phyloP scores from a whole-genome alignment of 2,113 vertebrate species.

The Lophius piscatorius region DNA sequence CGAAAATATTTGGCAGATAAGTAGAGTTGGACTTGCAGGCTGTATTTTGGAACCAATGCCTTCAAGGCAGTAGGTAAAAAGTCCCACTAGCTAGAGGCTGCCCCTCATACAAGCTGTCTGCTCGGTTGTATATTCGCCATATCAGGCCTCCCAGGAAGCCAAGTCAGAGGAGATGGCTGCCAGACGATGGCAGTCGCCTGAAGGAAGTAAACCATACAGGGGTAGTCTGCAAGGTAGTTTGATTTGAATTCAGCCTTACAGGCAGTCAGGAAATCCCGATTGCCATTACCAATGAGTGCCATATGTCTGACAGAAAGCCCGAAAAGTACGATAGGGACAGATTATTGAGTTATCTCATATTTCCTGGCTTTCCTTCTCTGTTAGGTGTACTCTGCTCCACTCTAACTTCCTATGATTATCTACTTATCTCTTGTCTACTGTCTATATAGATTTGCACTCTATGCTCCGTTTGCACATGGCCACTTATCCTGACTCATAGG shows the following conservation, averaged over 20 bases:
- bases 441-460: too few relatives aligned
- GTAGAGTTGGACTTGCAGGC: constrained; percentile 20
- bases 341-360: constrained; percentile 46
- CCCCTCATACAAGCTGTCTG: constrained; percentile 23
- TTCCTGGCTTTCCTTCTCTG: constrained; percentile 24
- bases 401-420: too few relatives aligned
- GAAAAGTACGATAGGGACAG: constrained; percentile 27
- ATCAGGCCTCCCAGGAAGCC: constrained; percentile 37
- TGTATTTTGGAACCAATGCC: constrained; percentile 24
- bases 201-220: constrained; percentile 44
- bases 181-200: constrained; percentile 55
- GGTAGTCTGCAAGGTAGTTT: constrained; percentile 36
- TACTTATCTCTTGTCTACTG: too few relatives aligned
- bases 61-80: constrained; percentile 35
- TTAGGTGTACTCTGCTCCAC: constrained; percentile 13
- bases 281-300: constrained; percentile 39
- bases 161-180: constrained; percentile 33
- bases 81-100: constrained; percentile 22
- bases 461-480: too few relatives aligned
- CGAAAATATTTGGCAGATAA: constrained; percentile 24
- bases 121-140: constrained; percentile 34
- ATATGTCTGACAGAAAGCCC: constrained; percentile 39
- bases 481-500: too few relatives aligned
- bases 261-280: constrained; percentile 44
- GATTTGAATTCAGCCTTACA: constrained; percentile 49